Percentiles rank a stretch among this genome's conserved stretches.
Evolutionary conservation across 2,113 vertebrate species (phyloP).

Genomic region (Tetraodon nigroviridis): DNA sequence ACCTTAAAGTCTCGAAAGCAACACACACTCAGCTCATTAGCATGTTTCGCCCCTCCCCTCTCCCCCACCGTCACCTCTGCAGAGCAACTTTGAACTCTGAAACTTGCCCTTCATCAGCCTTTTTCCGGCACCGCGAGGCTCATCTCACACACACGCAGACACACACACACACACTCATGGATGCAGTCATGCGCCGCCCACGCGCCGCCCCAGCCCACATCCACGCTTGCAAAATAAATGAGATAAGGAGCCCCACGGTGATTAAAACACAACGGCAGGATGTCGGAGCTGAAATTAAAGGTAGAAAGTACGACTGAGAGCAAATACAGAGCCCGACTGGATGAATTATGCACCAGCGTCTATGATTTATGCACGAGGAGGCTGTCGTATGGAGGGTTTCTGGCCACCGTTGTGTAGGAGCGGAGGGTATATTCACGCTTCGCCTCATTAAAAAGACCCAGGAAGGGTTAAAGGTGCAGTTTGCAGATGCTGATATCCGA

Average conservation of each 20-base stretch:
- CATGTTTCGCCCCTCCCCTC: not conserved
- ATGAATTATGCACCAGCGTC: slow-evolving; percentile 67
- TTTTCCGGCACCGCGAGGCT: slow-evolving; percentile 21
- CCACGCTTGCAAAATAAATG: slow-evolving; percentile 8
- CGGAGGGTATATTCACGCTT: slow-evolving; percentile 33
- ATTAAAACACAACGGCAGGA: slow-evolving; percentile 50
- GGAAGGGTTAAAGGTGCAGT: not conserved
- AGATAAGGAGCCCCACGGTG: slow-evolving; percentile 30
- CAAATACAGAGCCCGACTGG: slow-evolving; percentile 34
- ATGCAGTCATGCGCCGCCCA: not conserved
- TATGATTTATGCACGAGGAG: slow-evolving; percentile 68
- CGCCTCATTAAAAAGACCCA: slow-evolving; percentile 17
- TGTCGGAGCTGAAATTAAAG: slow-evolving; percentile 37
- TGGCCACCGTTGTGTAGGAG: slow-evolving; percentile 47
- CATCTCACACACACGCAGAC: slow-evolving; percentile 8
- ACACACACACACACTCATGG: slow-evolving; percentile 30
- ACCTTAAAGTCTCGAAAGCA: too few relatives aligned
- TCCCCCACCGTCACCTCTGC: not conserved
- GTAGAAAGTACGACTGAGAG: slow-evolving; percentile 37
- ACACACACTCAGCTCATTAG: not conserved
- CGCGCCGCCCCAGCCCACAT: slow-evolving; percentile 1
- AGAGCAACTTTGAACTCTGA: slow-evolving; percentile 49
- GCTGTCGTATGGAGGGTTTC: slow-evolving; percentile 61
- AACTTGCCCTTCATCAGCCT: slow-evolving; percentile 18
- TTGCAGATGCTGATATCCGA: too few relatives aligned